A percentile compares a stretch with the other conserved stretches of the same genome.
phyloP scores from a whole-genome alignment of 2,888 invertebrate genomes.

The Alviniconcha strummeri region DNA sequence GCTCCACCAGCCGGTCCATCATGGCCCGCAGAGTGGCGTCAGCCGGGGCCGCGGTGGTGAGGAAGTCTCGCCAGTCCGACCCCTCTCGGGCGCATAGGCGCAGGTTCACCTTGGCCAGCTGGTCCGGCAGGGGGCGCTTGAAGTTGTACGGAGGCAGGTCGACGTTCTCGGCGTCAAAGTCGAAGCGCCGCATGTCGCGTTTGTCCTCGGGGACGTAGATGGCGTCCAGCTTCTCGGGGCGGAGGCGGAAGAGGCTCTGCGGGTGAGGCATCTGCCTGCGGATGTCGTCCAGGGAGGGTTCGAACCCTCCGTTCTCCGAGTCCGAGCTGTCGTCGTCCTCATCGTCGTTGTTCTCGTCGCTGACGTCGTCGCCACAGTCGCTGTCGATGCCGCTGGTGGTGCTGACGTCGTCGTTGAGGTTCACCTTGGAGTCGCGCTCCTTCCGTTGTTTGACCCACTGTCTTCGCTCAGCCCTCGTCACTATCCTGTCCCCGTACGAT shows the following conservation, averaged over 20 bases:
- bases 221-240: conserved; percentile 64
- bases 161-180: conserved; percentile 62
- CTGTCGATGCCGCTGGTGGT: conserved; percentile 59
- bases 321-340: conserved; percentile 56
- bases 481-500: conserved; percentile 36
- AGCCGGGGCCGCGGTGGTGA: conserved; percentile 19
- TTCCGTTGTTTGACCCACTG: not conserved
- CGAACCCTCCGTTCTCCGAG: conserved; percentile 41
- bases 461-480: not conserved
- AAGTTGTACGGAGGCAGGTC: conserved; percentile 61
- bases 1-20: conserved; percentile 57
- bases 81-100: conserved; percentile 31
- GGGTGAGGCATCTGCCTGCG: conserved; percentile 50
- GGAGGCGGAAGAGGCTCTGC: conserved; percentile 43
- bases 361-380: conserved; percentile 36
- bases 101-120: conserved; percentile 46
- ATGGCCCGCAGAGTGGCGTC: conserved; percentile 32
- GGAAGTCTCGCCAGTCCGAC: conserved; percentile 33
- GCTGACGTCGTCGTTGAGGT: conserved; percentile 44
- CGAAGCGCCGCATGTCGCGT: conserved; percentile 61
- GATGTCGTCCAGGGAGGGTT: conserved; percentile 54
- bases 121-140: conserved; percentile 53
- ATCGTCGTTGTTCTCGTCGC: conserved; percentile 45
- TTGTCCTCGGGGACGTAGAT: conserved; percentile 59
- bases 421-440: not conserved